phyloP scores from a whole-genome alignment of 2,888 invertebrate genomes.

The Hofmannophila pseudospretella region DNA sequence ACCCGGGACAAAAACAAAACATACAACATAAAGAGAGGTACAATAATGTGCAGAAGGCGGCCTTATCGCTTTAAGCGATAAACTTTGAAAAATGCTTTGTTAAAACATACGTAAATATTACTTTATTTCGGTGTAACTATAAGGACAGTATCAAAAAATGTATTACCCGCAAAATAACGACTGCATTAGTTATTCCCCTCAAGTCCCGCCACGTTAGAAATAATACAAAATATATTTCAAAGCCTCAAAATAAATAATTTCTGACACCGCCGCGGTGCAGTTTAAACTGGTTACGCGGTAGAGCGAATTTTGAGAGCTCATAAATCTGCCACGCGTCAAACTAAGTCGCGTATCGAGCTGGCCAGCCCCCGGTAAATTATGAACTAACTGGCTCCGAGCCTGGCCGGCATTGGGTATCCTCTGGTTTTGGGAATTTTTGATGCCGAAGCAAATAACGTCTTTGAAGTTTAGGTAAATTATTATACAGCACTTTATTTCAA shows the following conservation, averaged over 20 bases:
- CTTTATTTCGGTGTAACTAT: too few relatives aligned
- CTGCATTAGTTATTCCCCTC: too few relatives aligned
- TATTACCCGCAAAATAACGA: too few relatives aligned
- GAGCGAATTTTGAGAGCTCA: conserved; percentile 67
- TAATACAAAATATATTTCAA: not conserved
- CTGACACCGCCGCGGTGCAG: conserved; percentile 7
- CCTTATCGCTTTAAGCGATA: too few relatives aligned
- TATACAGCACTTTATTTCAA: too few relatives aligned
- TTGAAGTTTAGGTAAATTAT: not conserved
- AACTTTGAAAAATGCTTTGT: too few relatives aligned
- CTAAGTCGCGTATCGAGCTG: conserved; percentile 72
- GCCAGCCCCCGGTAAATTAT: conserved; percentile 68
- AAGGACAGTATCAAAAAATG: too few relatives aligned
- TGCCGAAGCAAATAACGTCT: conserved; percentile 1
- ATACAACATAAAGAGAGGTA: too few relatives aligned
- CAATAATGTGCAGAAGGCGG: too few relatives aligned
- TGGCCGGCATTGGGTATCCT: conserved; percentile 2
- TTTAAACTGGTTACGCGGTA: conserved; percentile 42
- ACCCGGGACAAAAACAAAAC: too few relatives aligned
- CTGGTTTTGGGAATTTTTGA: conserved; percentile 6
- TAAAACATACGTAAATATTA: too few relatives aligned
- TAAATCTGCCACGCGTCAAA: conserved; percentile 74
- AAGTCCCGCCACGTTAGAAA: too few relatives aligned
- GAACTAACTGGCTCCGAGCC: conserved; percentile 47
- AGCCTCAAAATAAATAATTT: conserved; percentile 8